A percentile compares a stretch with the other conserved stretches of the same genome.
Conservation (phyloP, 2,888 invertebrate species). For the Tenodera sinensis region DNA sequence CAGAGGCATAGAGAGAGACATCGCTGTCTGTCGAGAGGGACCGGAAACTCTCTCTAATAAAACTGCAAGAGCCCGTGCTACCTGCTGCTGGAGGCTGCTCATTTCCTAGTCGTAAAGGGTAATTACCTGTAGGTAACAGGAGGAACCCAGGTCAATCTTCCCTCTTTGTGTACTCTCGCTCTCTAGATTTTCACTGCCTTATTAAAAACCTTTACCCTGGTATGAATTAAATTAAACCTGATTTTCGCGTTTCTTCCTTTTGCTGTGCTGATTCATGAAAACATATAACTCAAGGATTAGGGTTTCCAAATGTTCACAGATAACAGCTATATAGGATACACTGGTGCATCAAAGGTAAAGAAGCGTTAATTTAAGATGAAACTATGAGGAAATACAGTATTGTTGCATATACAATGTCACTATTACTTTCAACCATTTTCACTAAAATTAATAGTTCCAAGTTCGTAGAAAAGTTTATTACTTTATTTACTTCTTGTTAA, state of each 20-base stretch:
- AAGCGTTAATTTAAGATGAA: too few relatives aligned
- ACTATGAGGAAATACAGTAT: too few relatives aligned
- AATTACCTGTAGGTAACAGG: not conserved
- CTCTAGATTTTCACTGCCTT: not conserved
- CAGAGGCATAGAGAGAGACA: not conserved
- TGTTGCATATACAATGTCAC: too few relatives aligned
- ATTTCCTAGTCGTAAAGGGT: not conserved
- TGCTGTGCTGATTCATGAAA: not conserved
- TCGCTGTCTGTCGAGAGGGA: not conserved
- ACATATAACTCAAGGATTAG: not conserved
- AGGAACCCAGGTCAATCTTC: not conserved
- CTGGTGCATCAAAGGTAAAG: too few relatives aligned
- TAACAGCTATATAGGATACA: too few relatives aligned
- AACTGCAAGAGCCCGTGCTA: not conserved
- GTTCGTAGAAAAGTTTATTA: too few relatives aligned
- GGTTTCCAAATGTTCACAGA: not conserved
- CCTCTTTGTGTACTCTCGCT: not conserved
- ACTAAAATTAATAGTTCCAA: too few relatives aligned
- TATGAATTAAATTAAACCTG: not conserved
- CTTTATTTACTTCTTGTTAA: too few relatives aligned
- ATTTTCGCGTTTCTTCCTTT: not conserved
- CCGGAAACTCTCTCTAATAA: not conserved
- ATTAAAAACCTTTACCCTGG: not conserved
- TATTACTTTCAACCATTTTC: too few relatives aligned
- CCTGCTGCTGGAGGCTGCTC: not conserved